A percentile compares a stretch with the other conserved stretches of the same genome.
Conservation (phyloP, 2,888 invertebrate species). For the Microplitis manilae region DNA sequence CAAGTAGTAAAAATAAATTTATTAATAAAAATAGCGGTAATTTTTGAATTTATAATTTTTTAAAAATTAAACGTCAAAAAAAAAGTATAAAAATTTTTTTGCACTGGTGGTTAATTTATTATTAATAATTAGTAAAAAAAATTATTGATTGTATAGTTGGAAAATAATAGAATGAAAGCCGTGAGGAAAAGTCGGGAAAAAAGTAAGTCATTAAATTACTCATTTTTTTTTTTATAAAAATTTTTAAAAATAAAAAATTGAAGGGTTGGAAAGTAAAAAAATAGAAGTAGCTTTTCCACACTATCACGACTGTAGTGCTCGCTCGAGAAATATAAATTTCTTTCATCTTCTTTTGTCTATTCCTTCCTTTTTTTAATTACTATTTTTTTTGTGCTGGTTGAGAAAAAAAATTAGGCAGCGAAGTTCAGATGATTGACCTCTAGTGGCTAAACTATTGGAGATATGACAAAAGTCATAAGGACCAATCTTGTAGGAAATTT, state of each 20-base stretch:
- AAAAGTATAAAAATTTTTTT: too few relatives aligned
- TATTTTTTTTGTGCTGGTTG: background rate
- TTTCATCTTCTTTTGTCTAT: conserved; percentile 56
- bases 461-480: too few relatives aligned
- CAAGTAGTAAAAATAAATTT: background rate
- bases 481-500: too few relatives aligned
- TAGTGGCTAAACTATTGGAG: too few relatives aligned
- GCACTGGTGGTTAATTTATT: too few relatives aligned
- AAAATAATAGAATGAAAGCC: conserved; percentile 53
- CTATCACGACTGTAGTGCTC: conserved; percentile 61
- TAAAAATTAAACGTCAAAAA: too few relatives aligned
- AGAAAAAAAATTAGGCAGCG: background rate
- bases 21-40: too few relatives aligned
- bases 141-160: background rate
- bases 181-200: conserved; percentile 64
- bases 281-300: conserved; percentile 41
- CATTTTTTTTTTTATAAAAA: background rate
- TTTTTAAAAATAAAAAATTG: conserved; percentile 1
- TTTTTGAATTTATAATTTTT: too few relatives aligned
- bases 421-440: too few relatives aligned
- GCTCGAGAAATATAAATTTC: conserved; percentile 56
- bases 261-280: conserved; percentile 23
- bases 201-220: conserved; percentile 58
- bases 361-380: conserved; percentile 52
- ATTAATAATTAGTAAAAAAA: background rate